Evolutionary conservation across 1,140 invertebrate genomes (phyloP), one percentile per base, ranked within the genome.

Genomic region (Drosophila ficusphila): DNA sequence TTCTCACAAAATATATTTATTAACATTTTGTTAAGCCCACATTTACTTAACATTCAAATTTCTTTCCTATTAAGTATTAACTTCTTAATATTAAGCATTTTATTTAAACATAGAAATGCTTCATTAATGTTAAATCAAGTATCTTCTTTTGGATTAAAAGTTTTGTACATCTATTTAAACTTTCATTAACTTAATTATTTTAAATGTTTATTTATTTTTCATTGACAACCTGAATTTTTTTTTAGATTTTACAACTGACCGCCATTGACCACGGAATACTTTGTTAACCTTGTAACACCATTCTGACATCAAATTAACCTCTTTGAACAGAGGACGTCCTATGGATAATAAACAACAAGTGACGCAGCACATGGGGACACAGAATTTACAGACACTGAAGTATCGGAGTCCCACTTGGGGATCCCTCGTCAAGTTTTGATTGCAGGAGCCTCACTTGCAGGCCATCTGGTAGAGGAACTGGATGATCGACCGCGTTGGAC

Each of bases 401-500:
- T 9, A 16, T 57, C 27, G 14, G 19, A 34, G 33, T 8, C 8
- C 1, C 2, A 19, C 3, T n/a, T n/a, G n/a, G n/a, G 14, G 27
- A 42, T 58, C 53, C 19, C 14, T 62, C 36, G 58, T 60, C 58
- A n/a, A 23, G 19, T 33, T 12, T 1, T 7, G 8, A 1, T 23
- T 0, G 8, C 11, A 47, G 11, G 25, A 9, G 23, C 8, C 31
- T 16, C 41, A 51, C 5, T 77, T 61, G 88, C 92, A 93, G 6
- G 92, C 92, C 76, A 93, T 82, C 70, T 93, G 93, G 73, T 92
- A 91, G 1, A 94, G 72, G 49, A 95, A 93, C 69, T 94, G 93
- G 2, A 94, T 92, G 0, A 95, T 57, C 2, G 94, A 94, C 48
- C 94, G 91, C 1, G 94, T 94, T 7, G 94, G 94, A 39, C 94